These are phyloP conservation scores for Mobula birostris DNA, from an alignment of 2,113 vertebrate species.

Conservation along the genomic window DNA sequence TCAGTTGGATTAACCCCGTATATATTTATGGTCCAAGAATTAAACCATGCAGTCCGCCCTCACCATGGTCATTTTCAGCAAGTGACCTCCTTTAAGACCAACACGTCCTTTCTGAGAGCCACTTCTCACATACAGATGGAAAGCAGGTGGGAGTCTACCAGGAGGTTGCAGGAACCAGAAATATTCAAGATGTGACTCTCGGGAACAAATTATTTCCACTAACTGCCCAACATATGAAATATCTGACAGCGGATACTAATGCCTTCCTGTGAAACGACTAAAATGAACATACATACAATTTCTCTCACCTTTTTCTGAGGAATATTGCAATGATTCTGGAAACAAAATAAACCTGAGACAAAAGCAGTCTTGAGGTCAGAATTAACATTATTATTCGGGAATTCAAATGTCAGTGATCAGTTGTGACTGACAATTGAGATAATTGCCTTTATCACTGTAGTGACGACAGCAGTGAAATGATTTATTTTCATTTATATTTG, in stretches of 20 bases:
- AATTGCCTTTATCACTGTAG: neutral
- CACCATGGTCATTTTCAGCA: no score
- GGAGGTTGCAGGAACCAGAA: neutral
- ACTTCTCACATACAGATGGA: no score
- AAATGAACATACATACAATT: neutral
- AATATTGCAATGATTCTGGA: neutral
- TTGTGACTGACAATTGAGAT: neutral
- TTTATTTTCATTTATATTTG: constrained; percentile 3
- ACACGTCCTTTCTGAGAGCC: no score
- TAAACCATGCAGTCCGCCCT: no score
- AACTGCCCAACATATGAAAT: neutral
- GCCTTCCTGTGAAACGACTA: neutral
- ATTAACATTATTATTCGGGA: neutral
- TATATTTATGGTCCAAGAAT: no score
- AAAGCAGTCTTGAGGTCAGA: neutral
- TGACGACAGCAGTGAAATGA: neutral
- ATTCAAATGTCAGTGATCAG: neutral
- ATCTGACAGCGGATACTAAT: neutral
- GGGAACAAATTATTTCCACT: neutral
- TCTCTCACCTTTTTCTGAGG: neutral
- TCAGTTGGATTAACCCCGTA: no score
- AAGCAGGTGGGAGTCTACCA: neutral
- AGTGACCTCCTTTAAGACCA: no score
- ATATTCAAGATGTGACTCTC: neutral
- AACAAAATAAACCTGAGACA: neutral